Conservation (phyloP, 2,888 invertebrate genomes). For the Dexiosoma caninum region DNA sequence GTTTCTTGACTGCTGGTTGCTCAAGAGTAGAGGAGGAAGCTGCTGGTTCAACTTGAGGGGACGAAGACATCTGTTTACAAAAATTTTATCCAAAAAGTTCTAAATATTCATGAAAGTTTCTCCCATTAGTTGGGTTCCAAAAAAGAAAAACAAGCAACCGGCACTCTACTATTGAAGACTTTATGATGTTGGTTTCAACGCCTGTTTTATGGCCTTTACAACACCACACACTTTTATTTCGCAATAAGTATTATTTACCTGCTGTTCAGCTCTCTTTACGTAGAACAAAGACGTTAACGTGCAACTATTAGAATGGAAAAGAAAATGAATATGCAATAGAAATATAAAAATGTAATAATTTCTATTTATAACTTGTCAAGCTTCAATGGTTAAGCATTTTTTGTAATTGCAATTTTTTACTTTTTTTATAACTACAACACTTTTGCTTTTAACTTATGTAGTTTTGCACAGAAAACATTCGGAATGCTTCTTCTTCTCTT, state of each 20-base stretch:
- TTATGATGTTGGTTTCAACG: not conserved
- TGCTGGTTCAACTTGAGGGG: conserved; percentile 93
- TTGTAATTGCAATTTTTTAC: not conserved
- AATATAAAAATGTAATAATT: conserved; percentile 16
- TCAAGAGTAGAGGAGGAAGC: conserved; percentile 81
- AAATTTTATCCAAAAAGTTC: conserved; percentile 10
- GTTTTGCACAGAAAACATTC: conserved; percentile 55
- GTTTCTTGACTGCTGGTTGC: conserved; percentile 94
- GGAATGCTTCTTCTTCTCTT: conserved; percentile 57
- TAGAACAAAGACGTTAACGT: conserved; percentile 52
- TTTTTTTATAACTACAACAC: conserved; percentile 23
- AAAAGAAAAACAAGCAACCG: conserved; percentile 29
- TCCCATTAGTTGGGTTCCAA: not conserved
- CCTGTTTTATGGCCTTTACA: not conserved
- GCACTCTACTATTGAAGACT: conserved; percentile 16
- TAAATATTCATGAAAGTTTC: conserved; percentile 44
- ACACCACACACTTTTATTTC: conserved; percentile 40
- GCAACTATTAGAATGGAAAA: conserved; percentile 26
- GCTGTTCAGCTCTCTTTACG: conserved; percentile 16
- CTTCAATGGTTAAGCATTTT: not conserved
- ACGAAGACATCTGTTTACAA: conserved; percentile 87
- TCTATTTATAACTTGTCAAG: conserved; percentile 46
- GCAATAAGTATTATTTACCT: conserved; percentile 39
- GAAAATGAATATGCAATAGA: not conserved
- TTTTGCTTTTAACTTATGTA: conserved; percentile 54